phyloP scores from a whole-genome alignment of 2,797 vertebrate species.

The Falco columbarius region DNA sequence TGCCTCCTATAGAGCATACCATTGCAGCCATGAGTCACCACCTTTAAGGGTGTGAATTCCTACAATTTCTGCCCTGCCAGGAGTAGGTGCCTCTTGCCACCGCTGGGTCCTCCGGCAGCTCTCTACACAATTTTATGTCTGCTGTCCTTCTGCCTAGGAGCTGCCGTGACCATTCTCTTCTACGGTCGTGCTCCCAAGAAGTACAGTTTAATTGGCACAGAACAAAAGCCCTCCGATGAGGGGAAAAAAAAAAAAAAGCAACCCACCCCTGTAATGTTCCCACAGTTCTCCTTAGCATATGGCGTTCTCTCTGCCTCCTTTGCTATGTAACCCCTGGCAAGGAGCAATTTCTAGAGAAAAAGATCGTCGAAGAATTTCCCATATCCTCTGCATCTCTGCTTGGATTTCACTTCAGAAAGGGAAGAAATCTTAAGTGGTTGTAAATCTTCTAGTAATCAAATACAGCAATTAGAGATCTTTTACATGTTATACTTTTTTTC shows the following conservation, averaged over 20 bases:
- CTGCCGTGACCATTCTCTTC: fast-evolving
- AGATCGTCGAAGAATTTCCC: neutral
- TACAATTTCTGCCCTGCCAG: neutral
- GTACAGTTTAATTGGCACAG: neutral
- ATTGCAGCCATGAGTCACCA: fast-evolving
- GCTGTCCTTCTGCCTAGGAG: neutral
- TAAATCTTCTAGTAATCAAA: constrained; percentile 65
- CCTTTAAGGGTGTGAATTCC: neutral
- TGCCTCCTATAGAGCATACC: neutral
- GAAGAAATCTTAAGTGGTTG: neutral
- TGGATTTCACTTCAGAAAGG: constrained; percentile 48
- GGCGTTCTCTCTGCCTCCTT: neutral
- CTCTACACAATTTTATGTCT: fast-evolving
- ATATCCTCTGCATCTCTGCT: constrained; percentile 41
- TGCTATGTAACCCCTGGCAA: neutral
- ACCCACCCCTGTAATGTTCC: neutral
- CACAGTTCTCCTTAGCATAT: constrained; percentile 1
- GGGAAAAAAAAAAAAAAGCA: fast-evolving
- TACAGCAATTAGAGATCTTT: constrained; percentile 25
- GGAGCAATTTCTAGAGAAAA: neutral
- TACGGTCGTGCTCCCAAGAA: neutral
- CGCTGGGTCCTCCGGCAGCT: neutral
- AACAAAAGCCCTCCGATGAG: neutral
- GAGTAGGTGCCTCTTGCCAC: neutral
- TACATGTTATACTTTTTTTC: neutral